Percentiles rank a stretch among this genome's conserved stretches.
These are phyloP conservation scores for Cosmia pyralina DNA, from an alignment of 2,888 invertebrate genomes.

Conservation along the genomic window DNA sequence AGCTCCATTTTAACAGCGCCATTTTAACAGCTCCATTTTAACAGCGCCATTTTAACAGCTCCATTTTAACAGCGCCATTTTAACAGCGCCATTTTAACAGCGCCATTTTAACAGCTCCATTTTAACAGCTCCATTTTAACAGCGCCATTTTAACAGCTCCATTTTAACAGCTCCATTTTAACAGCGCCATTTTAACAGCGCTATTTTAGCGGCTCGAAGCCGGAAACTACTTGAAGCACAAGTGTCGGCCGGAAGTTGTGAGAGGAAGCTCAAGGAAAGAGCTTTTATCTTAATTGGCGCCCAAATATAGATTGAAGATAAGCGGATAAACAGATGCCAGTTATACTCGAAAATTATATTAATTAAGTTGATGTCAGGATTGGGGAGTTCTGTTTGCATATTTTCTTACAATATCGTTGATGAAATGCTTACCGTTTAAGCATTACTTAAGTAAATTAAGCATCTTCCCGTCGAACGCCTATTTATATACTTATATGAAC, in stretches of 20 bases:
- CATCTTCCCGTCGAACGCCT: too few relatives aligned
- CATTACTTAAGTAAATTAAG: conserved; percentile 5
- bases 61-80: conserved; percentile 38
- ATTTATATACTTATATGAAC: too few relatives aligned
- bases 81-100: conserved; percentile 33
- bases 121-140: too few relatives aligned
- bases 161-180: conserved; percentile 41
- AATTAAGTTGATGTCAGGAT: conserved; percentile 16
- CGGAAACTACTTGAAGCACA: conserved; percentile 61
- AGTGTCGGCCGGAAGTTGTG: conserved; percentile 67
- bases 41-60: conserved; percentile 36
- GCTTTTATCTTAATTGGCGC: conserved; percentile 71
- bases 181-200: conserved; percentile 28
- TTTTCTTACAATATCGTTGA: not conserved
- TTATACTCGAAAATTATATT: not conserved
- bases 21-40: conserved; percentile 37
- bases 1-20: conserved; percentile 31
- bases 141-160: conserved; percentile 34
- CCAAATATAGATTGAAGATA: conserved; percentile 48
- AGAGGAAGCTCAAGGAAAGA: conserved; percentile 54
- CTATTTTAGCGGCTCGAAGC: conserved; percentile 36
- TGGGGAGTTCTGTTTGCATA: conserved; percentile 11
- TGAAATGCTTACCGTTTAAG: not conserved
- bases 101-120: conserved; percentile 35
- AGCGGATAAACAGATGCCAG: conserved; percentile 29